These are phyloP conservation scores for Camponotus vicinus DNA, from an alignment of 1,140 invertebrate genomes.

Conservation along the genomic window DNA sequence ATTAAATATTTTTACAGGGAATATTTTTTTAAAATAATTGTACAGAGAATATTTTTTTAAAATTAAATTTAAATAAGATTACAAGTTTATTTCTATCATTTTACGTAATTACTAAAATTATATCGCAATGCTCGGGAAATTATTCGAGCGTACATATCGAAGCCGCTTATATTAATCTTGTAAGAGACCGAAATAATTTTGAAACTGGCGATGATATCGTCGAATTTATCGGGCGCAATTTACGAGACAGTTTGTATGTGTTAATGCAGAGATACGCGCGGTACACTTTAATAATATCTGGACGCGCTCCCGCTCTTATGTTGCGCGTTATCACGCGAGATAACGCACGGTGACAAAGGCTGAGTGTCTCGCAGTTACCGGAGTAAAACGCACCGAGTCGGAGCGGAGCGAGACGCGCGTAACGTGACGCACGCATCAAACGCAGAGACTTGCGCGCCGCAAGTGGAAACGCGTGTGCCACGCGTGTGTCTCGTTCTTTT, in stretches of 20 bases:
- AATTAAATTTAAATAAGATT: background rate
- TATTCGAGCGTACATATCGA: background rate
- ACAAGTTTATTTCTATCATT: background rate
- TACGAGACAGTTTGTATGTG: background rate
- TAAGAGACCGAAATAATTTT: background rate
- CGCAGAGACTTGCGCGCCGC: background rate
- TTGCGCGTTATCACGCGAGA: conserved; percentile 46
- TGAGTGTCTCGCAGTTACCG: conserved; percentile 47
- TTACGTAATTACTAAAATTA: background rate
- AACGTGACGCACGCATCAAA: conserved; percentile 32
- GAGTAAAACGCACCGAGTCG: conserved; percentile 4
- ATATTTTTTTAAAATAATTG: background rate
- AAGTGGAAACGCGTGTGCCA: conserved; percentile 34
- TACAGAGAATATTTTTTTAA: background rate
- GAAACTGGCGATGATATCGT: background rate
- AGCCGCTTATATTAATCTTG: background rate
- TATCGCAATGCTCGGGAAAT: background rate
- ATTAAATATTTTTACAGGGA: background rate
- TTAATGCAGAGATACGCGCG: background rate
- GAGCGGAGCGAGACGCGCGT: background rate
- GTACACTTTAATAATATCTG: conserved; percentile 33
- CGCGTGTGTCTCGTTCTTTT: conserved; percentile 25
- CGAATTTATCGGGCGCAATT: conserved; percentile 29
- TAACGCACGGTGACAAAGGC: conserved; percentile 46
- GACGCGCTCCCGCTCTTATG: conserved; percentile 2